Conservation (phyloP, 2,797 vertebrate species). For the Phalanger gymnotis region DNA sequence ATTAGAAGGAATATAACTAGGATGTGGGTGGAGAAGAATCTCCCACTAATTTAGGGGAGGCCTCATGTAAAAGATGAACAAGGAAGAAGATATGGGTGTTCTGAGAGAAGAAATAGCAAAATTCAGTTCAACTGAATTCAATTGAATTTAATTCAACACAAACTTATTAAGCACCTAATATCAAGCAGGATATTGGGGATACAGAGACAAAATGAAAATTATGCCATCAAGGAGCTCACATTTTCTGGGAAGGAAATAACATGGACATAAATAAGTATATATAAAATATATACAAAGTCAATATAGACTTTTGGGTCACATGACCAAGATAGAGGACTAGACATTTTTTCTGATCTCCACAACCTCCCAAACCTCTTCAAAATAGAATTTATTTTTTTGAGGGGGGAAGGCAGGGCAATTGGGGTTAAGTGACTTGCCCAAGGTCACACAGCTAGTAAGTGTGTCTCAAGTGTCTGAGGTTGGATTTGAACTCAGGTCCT, state of each 20-base stretch:
- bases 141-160: neutral
- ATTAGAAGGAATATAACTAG: neutral
- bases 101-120: neutral
- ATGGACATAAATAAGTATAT: neutral
- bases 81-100: neutral
- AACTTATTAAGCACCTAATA: neutral
- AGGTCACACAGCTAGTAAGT: too few species aligned
- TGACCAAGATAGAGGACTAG: neutral
- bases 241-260: neutral
- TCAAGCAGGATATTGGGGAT: neutral
- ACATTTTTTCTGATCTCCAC: neutral
- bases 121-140: neutral
- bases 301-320: neutral
- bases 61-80: neutral
- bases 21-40: neutral
- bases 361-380: neutral
- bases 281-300: neutral
- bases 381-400: neutral
- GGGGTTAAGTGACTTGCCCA: too few species aligned
- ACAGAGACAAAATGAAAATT: neutral
- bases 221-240: neutral
- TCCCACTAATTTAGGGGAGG: neutral
- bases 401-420: too few species aligned
- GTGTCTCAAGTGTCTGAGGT: too few species aligned
- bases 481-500: too few species aligned